Evolutionary conservation across 2,888 invertebrate genomes (phyloP).

Genomic region (Oasisia sp.): DNA sequence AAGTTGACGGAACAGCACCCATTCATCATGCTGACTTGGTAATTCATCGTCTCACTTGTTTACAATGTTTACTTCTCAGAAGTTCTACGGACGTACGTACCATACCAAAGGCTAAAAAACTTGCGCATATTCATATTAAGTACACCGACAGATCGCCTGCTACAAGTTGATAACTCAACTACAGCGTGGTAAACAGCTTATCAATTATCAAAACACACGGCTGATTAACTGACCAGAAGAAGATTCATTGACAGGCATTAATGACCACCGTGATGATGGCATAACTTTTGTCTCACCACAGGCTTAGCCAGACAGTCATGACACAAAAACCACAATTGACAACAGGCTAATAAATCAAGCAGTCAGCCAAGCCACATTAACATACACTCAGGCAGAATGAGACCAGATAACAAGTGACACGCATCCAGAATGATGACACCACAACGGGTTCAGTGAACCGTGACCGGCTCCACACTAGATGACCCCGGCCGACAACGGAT

Average conservation of each 20-base stretch:
- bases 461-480: neutral
- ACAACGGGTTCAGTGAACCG: neutral
- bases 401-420: neutral
- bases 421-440: conserved; percentile 5
- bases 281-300: neutral
- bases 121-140: neutral
- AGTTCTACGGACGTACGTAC: neutral
- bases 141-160: neutral
- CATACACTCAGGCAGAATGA: neutral
- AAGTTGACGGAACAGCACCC: neutral
- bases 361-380: neutral
- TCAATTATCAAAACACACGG: neutral
- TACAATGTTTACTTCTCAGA: neutral
- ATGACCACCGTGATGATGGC: neutral
- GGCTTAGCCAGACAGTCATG: neutral
- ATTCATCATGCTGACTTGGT: neutral
- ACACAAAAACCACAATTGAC: neutral
- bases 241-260: neutral
- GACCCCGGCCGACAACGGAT: neutral
- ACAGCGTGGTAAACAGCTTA: neutral
- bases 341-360: neutral
- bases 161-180: neutral
- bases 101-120: neutral
- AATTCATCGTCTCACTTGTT: neutral
- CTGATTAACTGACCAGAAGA: neutral